These are phyloP conservation scores for Oncorhynchus gorbuscha DNA, from an alignment of 2,113 vertebrate genomes.

Conservation along the genomic window DNA sequence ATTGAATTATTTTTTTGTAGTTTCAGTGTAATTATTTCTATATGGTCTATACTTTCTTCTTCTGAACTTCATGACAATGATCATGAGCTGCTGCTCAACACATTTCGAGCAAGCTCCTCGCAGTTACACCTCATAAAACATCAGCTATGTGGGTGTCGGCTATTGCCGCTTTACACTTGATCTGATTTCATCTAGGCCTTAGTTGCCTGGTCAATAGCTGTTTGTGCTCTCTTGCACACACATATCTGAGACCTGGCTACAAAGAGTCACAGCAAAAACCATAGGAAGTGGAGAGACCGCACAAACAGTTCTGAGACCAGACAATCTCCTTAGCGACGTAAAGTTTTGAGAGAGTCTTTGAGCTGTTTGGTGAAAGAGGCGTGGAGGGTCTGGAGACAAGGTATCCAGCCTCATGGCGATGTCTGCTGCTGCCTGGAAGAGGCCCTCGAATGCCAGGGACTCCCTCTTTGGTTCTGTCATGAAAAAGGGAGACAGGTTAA, in stretches of 20 bases:
- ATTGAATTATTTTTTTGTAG: too few relatives aligned
- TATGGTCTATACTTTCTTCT: too few relatives aligned
- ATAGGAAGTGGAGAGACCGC: too few relatives aligned
- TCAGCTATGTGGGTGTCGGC: too few relatives aligned
- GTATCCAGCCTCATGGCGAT: constrained; percentile 74
- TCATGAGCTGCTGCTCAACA: too few relatives aligned
- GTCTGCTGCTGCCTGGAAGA: constrained; percentile 60
- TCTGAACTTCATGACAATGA: too few relatives aligned
- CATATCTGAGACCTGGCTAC: too few relatives aligned
- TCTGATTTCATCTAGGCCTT: not conserved
- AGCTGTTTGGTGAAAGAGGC: constrained; percentile 67
- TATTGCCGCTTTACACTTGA: too few relatives aligned
- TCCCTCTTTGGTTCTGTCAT: constrained; percentile 74
- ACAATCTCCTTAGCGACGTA: constrained; percentile 24
- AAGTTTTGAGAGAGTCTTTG: constrained; percentile 45
- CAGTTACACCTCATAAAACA: too few relatives aligned
- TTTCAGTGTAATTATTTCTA: too few relatives aligned
- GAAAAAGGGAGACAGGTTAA: constrained; percentile 23
- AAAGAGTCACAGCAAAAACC: constrained; percentile 2
- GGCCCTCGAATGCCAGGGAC: constrained; percentile 49
- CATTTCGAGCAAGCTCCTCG: too few relatives aligned
- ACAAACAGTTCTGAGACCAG: not conserved
- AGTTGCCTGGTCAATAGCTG: not conserved
- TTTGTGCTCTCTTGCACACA: not conserved
- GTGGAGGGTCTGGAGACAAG: constrained; percentile 65